Percentiles rank a stretch among this genome's conserved stretches.
Conservation (phyloP, 2,888 invertebrate species). For the Calephelis perditalis region DNA sequence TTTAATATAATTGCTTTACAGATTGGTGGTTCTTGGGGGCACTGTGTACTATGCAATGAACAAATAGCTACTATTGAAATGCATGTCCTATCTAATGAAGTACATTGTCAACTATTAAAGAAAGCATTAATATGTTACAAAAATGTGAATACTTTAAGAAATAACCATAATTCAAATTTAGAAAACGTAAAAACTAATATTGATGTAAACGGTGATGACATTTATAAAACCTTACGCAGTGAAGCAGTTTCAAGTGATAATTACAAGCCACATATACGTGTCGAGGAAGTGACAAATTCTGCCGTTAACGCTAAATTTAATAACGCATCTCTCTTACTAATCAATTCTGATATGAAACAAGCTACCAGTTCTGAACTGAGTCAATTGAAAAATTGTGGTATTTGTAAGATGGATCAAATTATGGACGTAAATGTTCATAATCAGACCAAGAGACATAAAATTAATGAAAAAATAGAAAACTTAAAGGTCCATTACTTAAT, state of each 20-base stretch:
- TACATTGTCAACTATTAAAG: constrained; percentile 1
- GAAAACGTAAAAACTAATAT: no score
- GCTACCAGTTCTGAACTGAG: no score
- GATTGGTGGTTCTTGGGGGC: constrained; percentile 8
- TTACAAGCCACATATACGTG: background rate
- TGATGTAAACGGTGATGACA: background rate
- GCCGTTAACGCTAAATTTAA: background rate
- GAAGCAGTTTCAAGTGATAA: background rate
- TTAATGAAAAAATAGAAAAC: background rate
- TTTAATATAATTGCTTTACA: background rate
- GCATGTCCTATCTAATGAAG: background rate
- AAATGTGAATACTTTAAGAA: background rate
- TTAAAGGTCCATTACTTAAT: constrained; percentile 4
- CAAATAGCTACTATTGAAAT: background rate
- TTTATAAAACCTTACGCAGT: background rate
- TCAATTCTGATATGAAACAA: no score
- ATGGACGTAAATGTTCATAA: constrained; percentile 7
- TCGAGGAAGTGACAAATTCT: background rate
- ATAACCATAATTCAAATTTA: no score
- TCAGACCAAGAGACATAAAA: background rate
- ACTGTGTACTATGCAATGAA: constrained; percentile 15
- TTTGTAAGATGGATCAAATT: constrained; percentile 5
- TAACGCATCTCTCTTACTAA: background rate
- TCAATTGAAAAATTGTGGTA: background rate
- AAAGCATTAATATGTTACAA: constrained; percentile 2